Percentiles rank a stretch among this genome's conserved stretches.
phyloP scores from a whole-genome alignment of 1,140 invertebrate genomes.

The Pollicipes pollicipes region DNA sequence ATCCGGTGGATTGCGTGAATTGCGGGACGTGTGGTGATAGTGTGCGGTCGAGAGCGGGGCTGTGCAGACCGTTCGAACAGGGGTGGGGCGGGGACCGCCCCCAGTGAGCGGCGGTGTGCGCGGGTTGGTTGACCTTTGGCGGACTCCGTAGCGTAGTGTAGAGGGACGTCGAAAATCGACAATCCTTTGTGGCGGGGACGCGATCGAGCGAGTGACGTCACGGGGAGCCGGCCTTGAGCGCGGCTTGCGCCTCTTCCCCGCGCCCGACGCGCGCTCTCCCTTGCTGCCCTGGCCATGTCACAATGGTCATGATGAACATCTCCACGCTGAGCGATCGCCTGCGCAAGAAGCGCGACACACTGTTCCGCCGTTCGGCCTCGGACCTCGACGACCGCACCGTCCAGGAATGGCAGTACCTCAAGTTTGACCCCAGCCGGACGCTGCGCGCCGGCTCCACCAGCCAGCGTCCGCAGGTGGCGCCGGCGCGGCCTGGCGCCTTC shows the following conservation, averaged over 20 bases:
- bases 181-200: too few relatives aligned
- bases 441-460: neutral
- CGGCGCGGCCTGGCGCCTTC: neutral
- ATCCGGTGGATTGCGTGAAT: neutral
- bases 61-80: too few relatives aligned
- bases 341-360: slow-evolving; percentile 4
- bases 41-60: too few relatives aligned
- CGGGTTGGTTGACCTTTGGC: too few relatives aligned
- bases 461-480: neutral
- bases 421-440: neutral
- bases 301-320: slow-evolving; percentile 5
- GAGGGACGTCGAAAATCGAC: too few relatives aligned
- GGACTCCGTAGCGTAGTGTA: too few relatives aligned
- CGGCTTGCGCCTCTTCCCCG: too few relatives aligned
- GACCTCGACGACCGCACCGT: slow-evolving; percentile 2
- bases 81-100: too few relatives aligned
- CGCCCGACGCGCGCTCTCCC: too few relatives aligned
- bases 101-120: too few relatives aligned
- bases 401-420: slow-evolving; percentile 1
- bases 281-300: neutral
- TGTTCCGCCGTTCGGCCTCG: neutral
- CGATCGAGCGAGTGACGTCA: too few relatives aligned
- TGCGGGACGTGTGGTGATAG: neutral
- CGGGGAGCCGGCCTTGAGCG: too few relatives aligned
- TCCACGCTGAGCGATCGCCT: slow-evolving; percentile 1